Evolutionary conservation across 2,113 vertebrate genomes (phyloP), one percentile per base, ranked within the genome.

Genomic region (Corvus hawaiiensis): DNA sequence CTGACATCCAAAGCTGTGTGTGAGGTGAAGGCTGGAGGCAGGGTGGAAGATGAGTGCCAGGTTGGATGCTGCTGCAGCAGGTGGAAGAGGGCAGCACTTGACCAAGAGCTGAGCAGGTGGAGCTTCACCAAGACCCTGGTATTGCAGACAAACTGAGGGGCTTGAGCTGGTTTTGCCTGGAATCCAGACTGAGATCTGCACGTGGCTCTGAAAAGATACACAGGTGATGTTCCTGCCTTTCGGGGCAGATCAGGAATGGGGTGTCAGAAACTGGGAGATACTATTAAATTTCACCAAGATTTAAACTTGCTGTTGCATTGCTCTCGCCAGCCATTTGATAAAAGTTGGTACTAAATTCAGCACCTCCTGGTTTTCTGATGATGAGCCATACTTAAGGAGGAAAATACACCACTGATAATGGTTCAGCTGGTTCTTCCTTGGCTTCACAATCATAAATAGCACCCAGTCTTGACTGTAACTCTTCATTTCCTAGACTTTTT

Each of bases 11-110:
- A 23, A 81, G 33, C 30, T 46, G 64, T 2, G 5, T 48, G 43
- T 1, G 1, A 74, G 79, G 55, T 0, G 6, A 27, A 37, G 46
- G 43, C 13, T 20, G 28, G 33, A 10, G 52, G 27, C 0, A 3
- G 71, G 37, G 7, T 30, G 44, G 49, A 11, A 24, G 33, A 28
- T 0, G 8, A 10, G 8, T 48, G 35, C 30, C 35, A 7, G 26
- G 21, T 5, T 0, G 0, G 46, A 17, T 59, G 41, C 37, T n/a
- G 66, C 26, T 13, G 6, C 43, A 44, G 82, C 17, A 55, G 33
- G 55, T 9, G 22, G 9, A 20, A 62, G 41, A 87, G 44, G 28
- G 17, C 35, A 69, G 33, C 27, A 73, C 43, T 20, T 3, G 5
- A 7, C 44, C 23, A 3, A 2, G 11, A 85, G 8, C 22, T 46